Evolutionary conservation across 2,888 invertebrate species (phyloP).

Genomic region (Lacanobia wlatinum): DNA sequence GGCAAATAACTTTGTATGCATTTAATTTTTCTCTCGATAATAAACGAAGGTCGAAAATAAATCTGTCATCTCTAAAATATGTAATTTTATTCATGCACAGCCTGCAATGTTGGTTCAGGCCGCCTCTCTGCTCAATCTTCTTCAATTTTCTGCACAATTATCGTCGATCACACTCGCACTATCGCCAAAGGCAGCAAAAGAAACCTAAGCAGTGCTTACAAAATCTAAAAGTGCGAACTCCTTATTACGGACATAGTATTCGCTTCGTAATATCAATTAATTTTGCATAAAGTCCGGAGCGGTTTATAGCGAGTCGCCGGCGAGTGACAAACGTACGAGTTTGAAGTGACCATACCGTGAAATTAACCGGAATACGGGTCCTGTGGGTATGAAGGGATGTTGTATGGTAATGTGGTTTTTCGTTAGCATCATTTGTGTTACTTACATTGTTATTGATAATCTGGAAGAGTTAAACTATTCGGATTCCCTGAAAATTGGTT

Average conservation of each 20-base stretch:
- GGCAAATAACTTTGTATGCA: neutral
- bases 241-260: slow-evolving; percentile 43
- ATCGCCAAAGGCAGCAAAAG: slow-evolving; percentile 39
- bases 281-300: slow-evolving; percentile 61
- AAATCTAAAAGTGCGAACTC: slow-evolving; percentile 56
- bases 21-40: slow-evolving; percentile 6
- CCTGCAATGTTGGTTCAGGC: slow-evolving; percentile 25
- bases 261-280: slow-evolving; percentile 64
- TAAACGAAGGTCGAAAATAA: slow-evolving; percentile 24
- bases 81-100: slow-evolving; percentile 28
- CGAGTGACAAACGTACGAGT: slow-evolving; percentile 42
- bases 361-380: slow-evolving; percentile 42
- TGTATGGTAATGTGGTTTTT: neutral
- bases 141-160: slow-evolving; percentile 46
- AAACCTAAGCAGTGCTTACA: slow-evolving; percentile 36
- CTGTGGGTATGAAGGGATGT: neutral
- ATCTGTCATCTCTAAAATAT: slow-evolving; percentile 36
- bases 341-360: slow-evolving; percentile 31
- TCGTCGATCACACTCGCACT: slow-evolving; percentile 42
- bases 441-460: too few relatives aligned
- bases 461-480: too few relatives aligned
- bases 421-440: neutral
- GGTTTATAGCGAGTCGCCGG: slow-evolving; percentile 54
- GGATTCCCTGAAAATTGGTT: too few relatives aligned
- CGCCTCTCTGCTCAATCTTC: slow-evolving; percentile 50